Base-by-base conservation (phyloP, 2,888 invertebrate species). In the Shargacucullia verbasci region DNA sequence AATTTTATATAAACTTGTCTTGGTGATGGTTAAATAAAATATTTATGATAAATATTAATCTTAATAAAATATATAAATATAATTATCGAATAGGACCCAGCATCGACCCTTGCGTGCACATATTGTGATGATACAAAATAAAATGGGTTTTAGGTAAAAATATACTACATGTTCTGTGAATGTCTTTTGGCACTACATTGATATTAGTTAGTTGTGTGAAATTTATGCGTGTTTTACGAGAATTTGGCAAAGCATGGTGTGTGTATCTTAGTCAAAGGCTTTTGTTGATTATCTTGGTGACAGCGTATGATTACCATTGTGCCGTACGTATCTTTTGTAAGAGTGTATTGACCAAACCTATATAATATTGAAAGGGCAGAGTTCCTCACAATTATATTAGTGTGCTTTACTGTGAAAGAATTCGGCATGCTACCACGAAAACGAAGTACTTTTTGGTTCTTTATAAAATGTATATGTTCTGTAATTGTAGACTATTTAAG, bases 21-120 rank as follows among this genome's bases (percentile, higher is more conserved):
- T 4, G 4, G 2, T 3, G 20, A 20, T 3, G 20, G 20, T 3
- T 20, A 20, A 20, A 20, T 20, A 20, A 3, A 20, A 20, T 20
- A 20, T 20, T 2, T 2, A 20, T 20, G 4, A 20, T 20, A 20
- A 20, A 20, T 20, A 3, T 3, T 3, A 20, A 2, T 3, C 20
- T 20, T 20, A 20, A 20, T 20, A 3, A 20, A 4, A 55, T 9
- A 29, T 50, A 33, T 10, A 1, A 25, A 38, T 13, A 14, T 40
- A 29, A 38, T 48, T 35, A 58, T 39, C 35, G 49, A 73, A 70
- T 71, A 61, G 68, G 76, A 76, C 66, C 76, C 73, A 81, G 76
- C 64, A 79, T 73, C 57, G 60, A 73, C 58, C 76, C 75, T 59
- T 74, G 76, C 71, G 57, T 48, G 53, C 71, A 67, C 52, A 38